Base-by-base conservation (phyloP, 2,888 invertebrate species). In the Thecocarcelia acutangulata region DNA sequence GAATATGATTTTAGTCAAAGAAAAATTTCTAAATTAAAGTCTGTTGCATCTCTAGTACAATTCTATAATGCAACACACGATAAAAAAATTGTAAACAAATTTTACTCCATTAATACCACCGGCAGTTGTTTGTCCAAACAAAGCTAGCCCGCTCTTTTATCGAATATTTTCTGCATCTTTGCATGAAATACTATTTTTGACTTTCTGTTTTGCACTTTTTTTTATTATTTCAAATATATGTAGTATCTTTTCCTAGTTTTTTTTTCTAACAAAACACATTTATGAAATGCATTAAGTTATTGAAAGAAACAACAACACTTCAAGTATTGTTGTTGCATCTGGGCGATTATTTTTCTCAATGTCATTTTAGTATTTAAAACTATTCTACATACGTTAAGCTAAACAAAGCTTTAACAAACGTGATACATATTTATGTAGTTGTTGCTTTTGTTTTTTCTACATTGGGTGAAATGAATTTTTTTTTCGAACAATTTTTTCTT, bases 321-420 rank as follows among this genome's bases (percentile, higher is more conserved):
- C 37, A 37, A 11, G 12, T 21, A 33, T 52, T 54, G 40, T 70
- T 70, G 21, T 58, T 59, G 48, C 21, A 46, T 46, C 21, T 73
- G 15, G 50, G 33, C 58, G 56, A 74, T 76, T 83, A 58, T 61
- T 69, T 79, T 74, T 63, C 68, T 80, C 80, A 80, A 80, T 80
- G 80, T 72, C 80, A 76, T 66, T 80, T 59, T 59, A 59, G 48
- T 66, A 72, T 64, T 70, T 66, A 80, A 70, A 72, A 70, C 75
- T 70, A 59, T 75, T 80, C 76, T 80, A 68, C 66, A 76, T 68
- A 80, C 72, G 76, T 75, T 72, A 80, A 75, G 76, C 80, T 72
- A 80, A 75, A 80, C 70, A 80, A 80, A 80, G 72, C 70, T 76
- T 80, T 28, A 66, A 72, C 64, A 72, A 66, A 75, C 70, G 59